Evolutionary conservation across 1,140 invertebrate species (phyloP).

Genomic region (Bombus cullumanus): DNA sequence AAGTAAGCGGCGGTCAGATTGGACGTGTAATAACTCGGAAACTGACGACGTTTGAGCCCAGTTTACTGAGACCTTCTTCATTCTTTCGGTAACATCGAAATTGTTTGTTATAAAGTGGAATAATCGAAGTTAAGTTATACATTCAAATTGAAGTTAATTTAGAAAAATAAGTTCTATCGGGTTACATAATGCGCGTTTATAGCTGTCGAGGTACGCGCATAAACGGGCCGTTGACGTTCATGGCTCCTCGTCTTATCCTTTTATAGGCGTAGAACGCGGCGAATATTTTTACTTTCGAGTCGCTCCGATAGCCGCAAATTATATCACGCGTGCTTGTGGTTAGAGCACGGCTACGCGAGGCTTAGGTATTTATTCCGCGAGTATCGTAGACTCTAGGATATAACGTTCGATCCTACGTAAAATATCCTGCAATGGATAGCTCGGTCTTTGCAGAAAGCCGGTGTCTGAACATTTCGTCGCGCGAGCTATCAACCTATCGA

Average conservation of each 20-base stretch:
- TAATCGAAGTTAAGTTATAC: too few species aligned
- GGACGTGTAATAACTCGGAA: background rate
- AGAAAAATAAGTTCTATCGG: too few species aligned
- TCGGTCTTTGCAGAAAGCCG: constrained; percentile 51
- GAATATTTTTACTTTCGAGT: constrained; percentile 5
- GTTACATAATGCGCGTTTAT: background rate
- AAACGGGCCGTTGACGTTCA: background rate
- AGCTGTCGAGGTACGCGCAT: background rate
- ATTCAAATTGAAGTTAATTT: too few species aligned
- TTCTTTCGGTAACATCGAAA: background rate
- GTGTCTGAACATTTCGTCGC: constrained; percentile 47
- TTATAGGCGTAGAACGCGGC: background rate
- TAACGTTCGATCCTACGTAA: constrained; percentile 60
- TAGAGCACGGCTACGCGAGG: background rate
- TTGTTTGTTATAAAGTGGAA: too few species aligned
- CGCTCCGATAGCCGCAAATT: constrained; percentile 8
- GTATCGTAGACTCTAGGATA: background rate
- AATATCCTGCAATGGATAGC: constrained; percentile 33
- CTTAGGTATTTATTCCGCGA: background rate
- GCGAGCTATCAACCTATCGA: constrained; percentile 39
- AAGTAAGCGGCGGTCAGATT: too few species aligned
- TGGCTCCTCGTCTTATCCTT: background rate
- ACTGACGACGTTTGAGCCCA: fast-evolving
- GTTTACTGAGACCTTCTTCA: background rate
- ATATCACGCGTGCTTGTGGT: background rate